Percentiles rank a stretch among this genome's conserved stretches.
phyloP scores from a whole-genome alignment of 2,797 vertebrate species.

The Linurgus olivaceus region DNA sequence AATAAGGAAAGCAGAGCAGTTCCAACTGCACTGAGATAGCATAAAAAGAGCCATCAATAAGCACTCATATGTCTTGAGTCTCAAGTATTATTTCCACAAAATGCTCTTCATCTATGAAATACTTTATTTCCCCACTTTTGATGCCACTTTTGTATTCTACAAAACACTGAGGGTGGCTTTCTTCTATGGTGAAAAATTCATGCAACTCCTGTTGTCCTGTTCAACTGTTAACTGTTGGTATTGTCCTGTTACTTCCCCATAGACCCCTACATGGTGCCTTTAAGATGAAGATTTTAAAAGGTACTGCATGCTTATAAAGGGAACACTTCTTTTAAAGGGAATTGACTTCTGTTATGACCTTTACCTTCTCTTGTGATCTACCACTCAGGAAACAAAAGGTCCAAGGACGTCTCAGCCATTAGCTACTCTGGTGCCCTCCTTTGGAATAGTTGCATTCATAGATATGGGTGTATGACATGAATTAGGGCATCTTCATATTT shows the following conservation, averaged over 20 bases:
- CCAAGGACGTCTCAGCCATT: neutral
- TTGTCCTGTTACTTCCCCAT: neutral
- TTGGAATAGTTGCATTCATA: neutral
- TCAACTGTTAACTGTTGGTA: neutral
- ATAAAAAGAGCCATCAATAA: neutral
- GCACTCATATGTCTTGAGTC: neutral
- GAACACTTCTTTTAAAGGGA: neutral
- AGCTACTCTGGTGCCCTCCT: neutral
- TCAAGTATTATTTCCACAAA: neutral
- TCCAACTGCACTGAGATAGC: neutral
- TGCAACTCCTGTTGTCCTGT: neutral
- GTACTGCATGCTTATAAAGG: neutral
- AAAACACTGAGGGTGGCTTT: neutral
- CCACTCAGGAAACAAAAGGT: constrained; percentile 28
- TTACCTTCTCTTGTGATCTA: constrained; percentile 12
- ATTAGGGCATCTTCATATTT: neutral
- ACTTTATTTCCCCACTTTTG: neutral
- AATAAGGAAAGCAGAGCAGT: neutral
- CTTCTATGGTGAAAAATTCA: neutral
- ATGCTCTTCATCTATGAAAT: neutral
- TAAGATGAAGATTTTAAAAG: constrained; percentile 16
- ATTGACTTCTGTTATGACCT: neutral
- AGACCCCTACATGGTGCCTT: neutral
- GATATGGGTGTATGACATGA: neutral
- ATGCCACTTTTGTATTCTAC: neutral